Conservation (phyloP, 2,797 vertebrate genomes). For the Sebastes variabilis region DNA sequence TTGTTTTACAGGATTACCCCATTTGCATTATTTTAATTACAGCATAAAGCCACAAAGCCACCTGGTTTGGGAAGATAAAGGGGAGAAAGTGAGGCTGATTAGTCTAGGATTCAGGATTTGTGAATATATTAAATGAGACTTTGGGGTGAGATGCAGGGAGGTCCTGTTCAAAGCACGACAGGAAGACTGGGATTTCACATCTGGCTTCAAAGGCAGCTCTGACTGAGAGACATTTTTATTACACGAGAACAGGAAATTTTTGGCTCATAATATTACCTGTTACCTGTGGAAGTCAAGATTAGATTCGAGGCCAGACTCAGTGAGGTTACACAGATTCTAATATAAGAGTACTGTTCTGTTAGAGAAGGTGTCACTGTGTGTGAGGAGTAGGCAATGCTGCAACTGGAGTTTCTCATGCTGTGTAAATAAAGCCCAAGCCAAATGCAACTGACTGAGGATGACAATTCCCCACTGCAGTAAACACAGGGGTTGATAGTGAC, state of each 20-base stretch:
- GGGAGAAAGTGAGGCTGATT: conserved; percentile 46
- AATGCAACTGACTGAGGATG: conserved; percentile 17
- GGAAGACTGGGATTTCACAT: conserved; percentile 39
- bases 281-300: conserved; percentile 15
- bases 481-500: conserved; percentile 31
- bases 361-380: not conserved
- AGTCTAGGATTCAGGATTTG: conserved; percentile 41
- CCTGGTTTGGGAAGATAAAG: conserved; percentile 79
- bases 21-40: conserved; percentile 85
- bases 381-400: conserved; percentile 13
- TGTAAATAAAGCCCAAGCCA: conserved; percentile 34
- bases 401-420: conserved; percentile 27
- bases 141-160: conserved; percentile 33
- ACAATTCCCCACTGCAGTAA: conserved; percentile 22
- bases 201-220: conserved; percentile 40
- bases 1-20: conserved; percentile 72
- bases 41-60: conserved; percentile 67
- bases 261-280: conserved; percentile 14
- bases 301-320: conserved; percentile 9
- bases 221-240: conserved; percentile 1
- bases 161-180: conserved; percentile 39
- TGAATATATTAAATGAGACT: conserved; percentile 59
- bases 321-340: not conserved
- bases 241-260: conserved; percentile 5
- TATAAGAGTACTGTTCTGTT: not conserved